Conservation (phyloP, 2,888 invertebrate species). For the Camptogramma bilineatum region DNA sequence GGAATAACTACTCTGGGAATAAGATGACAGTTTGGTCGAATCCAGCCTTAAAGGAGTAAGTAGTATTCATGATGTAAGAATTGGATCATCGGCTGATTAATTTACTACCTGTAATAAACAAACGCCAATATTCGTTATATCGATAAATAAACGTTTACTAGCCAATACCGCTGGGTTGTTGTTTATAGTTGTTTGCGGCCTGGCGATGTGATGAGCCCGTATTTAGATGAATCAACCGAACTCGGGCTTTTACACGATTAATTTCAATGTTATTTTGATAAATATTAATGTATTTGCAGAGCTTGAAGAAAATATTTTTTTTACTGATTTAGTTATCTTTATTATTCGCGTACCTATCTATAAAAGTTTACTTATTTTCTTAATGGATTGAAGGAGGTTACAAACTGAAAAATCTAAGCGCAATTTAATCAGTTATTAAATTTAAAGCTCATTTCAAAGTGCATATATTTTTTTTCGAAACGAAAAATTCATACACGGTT, state of each 20-base stretch:
- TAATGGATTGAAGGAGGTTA: neutral
- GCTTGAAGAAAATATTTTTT: neutral
- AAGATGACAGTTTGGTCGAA: no score
- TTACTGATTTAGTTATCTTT: neutral
- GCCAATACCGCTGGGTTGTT: conserved; percentile 32
- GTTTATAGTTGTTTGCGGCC: conserved; percentile 37
- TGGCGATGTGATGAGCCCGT: conserved; percentile 43
- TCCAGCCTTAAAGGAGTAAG: no score
- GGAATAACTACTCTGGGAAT: no score
- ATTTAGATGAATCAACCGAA: conserved; percentile 47
- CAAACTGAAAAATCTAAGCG: no score
- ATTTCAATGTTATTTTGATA: conserved; percentile 21
- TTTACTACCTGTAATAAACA: conserved; percentile 6
- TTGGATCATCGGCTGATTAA: neutral
- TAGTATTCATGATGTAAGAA: neutral
- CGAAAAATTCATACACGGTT: no score
- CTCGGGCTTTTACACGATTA: conserved; percentile 32
- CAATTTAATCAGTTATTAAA: no score
- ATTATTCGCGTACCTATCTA: neutral
- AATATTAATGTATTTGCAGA: neutral
- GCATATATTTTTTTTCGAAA: no score
- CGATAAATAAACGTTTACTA: conserved; percentile 4
- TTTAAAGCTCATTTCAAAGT: no score
- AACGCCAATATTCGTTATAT: neutral
- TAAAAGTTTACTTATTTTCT: neutral